Evolutionary conservation across 2,113 vertebrate species (phyloP), one percentile per base, ranked within the genome.

Genomic region (Puffinus mauretanicus): DNA sequence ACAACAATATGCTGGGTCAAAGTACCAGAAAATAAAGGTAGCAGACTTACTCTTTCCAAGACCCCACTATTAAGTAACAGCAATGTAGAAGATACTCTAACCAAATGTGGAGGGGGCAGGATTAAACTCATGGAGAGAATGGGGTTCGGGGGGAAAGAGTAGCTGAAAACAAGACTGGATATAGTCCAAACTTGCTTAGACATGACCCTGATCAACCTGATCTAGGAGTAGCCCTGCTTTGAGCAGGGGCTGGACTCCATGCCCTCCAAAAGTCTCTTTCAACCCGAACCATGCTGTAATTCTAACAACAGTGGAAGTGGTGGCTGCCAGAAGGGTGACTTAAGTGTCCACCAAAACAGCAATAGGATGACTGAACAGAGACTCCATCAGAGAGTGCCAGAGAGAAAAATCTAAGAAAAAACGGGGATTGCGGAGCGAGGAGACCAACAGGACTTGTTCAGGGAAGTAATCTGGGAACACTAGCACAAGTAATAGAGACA

Each of bases 91-190:
- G 62, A 79, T 27, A 70, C 13, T 82, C 29, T 16, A 73, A 54
- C 11, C 10, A 27, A 82, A 54, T 4, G 21, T 19, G 11, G 7
- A 64, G 2, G 9, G 6, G 8, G 3, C 26, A 51, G 17, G 42
- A 86, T 52, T 69, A 73, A 75, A 40, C 12, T 83, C 19, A 46
- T 6, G 9, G n/a, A 54, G 27, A n/a, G 9, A 26, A 25, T 4
- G 10, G 6, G 11, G 5, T 1, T 15, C 1, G 0, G 11, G 11
- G 5, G 11, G 2, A 13, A 61, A 49, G 4, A 32, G 22, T 3
- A 76, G 15, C 32, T 29, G 30, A 42, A 69, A 60, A 20, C 16
- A 65, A 87, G 36, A 62, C 62, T 13, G 6, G 47, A 57, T 25
- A 21, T 7, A 71, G 51, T 60, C 38, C 51, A 49, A 76, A 49